phyloP scores from a whole-genome alignment of 2,888 invertebrate genomes.

The Lamellibrachia columna region DNA sequence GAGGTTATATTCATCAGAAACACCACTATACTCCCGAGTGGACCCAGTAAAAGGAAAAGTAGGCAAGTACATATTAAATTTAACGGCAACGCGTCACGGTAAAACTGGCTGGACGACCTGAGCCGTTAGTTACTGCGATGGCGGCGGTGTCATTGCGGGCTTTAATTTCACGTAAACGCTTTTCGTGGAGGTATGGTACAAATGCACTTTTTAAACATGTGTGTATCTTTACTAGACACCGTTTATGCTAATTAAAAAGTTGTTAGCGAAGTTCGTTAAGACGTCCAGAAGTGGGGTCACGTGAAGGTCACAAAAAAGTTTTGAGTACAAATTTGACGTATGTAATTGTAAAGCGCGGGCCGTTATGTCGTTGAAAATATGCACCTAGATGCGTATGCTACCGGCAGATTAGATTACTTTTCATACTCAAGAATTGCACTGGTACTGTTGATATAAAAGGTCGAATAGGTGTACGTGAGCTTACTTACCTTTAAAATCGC shows the following conservation, averaged over 20 bases:
- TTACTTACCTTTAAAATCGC: background rate
- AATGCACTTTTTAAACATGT: background rate
- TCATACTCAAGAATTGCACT: background rate
- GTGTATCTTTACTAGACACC: background rate
- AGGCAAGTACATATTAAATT: background rate
- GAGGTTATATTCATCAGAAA: slow-evolving; percentile 18
- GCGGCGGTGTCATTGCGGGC: background rate
- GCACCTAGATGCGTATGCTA: background rate
- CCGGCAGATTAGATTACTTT: background rate
- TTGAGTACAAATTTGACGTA: background rate
- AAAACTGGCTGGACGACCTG: background rate
- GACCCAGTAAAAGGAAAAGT: slow-evolving; percentile 12
- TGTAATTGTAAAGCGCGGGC: background rate
- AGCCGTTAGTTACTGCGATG: background rate
- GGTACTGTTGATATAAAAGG: background rate
- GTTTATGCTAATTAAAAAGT: background rate
- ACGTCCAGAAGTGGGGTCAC: background rate
- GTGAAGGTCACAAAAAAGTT: background rate
- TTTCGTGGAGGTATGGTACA: background rate
- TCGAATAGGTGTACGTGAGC: background rate
- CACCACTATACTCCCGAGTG: slow-evolving; percentile 6
- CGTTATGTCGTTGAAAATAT: background rate
- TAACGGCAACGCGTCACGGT: background rate
- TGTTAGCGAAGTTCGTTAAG: background rate
- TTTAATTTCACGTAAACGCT: background rate